Evolutionary conservation across 2,888 invertebrate genomes (phyloP).

Genomic region (Bruchidius siliquastri): DNA sequence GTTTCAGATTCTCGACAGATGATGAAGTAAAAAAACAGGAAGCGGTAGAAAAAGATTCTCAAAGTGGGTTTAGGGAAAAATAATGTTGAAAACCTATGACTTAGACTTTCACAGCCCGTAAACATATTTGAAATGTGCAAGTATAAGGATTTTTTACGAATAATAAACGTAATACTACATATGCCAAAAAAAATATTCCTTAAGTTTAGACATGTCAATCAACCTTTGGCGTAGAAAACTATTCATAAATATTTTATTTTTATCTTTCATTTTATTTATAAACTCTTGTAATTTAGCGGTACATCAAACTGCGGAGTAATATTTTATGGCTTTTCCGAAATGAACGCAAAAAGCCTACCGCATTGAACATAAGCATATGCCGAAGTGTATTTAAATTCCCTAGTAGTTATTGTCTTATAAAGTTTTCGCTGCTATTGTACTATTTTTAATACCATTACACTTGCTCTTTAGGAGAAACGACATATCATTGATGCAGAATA

Average conservation of each 20-base stretch:
- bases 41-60: no score
- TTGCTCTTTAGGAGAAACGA: no score
- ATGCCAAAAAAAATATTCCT: background rate
- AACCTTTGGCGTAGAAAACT: background rate
- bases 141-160: background rate
- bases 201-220: background rate
- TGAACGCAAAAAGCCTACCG: background rate
- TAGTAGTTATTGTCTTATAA: background rate
- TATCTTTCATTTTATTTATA: background rate
- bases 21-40: no score
- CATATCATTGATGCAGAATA: no score
- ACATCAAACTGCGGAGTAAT: background rate
- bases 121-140: no score
- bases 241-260: background rate
- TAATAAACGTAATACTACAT: background rate
- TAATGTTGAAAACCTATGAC: no score
- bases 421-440: background rate
- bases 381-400: background rate
- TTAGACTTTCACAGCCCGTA: no score
- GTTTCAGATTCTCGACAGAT: no score
- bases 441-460: background rate
- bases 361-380: background rate
- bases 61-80: no score
- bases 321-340: background rate
- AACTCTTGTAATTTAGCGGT: background rate